Evolutionary conservation across 2,113 vertebrate genomes (phyloP).

Genomic region (Alaudala cheleensis): DNA sequence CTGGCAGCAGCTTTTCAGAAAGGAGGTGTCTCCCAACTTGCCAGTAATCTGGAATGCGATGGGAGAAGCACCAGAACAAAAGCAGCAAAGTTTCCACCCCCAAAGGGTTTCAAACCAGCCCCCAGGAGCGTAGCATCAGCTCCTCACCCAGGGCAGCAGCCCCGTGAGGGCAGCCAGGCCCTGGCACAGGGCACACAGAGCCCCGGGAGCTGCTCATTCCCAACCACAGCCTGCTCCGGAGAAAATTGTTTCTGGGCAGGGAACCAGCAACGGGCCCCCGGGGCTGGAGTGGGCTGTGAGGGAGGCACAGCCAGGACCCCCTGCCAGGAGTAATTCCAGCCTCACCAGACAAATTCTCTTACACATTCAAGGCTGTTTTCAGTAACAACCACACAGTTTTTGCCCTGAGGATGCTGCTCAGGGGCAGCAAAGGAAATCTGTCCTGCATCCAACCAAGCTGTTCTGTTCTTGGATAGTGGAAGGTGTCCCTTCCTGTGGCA

Average conservation of each 20-base stretch:
- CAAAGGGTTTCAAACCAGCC: neutral
- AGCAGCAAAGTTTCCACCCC: neutral
- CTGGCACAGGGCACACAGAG: neutral
- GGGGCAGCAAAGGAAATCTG: neutral
- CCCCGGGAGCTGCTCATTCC: neutral
- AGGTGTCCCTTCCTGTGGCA: neutral
- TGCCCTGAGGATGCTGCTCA: neutral
- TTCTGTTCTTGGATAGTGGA: neutral
- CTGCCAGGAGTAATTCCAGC: neutral
- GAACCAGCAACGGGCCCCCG: neutral
- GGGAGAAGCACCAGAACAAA: neutral
- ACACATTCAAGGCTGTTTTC: neutral
- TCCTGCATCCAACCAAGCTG: neutral
- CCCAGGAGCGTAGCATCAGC: fast-evolving
- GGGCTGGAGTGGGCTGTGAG: neutral
- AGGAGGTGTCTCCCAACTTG: neutral
- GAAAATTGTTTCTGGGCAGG: conserved; percentile 17
- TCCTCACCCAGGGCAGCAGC: neutral
- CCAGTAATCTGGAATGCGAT: neutral
- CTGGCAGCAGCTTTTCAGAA: neutral
- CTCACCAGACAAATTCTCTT: neutral
- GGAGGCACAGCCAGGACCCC: neutral
- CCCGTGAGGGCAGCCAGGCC: neutral
- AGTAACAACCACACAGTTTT: neutral
- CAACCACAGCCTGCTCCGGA: neutral